Conservation (phyloP, 2,113 vertebrate genomes). For the Theristicus caerulescens region DNA sequence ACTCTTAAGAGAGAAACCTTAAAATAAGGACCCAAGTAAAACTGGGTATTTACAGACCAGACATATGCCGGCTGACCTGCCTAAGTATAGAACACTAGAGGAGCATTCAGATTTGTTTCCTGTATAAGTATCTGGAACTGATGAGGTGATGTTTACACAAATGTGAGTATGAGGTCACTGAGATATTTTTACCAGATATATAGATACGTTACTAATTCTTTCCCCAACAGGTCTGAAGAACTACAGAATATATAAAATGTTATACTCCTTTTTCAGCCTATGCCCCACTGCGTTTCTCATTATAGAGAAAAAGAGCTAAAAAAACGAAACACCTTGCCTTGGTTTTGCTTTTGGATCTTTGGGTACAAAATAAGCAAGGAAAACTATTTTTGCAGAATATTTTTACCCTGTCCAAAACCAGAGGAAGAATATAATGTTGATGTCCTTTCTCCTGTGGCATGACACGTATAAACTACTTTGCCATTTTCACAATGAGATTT, state of each 20-base stretch:
- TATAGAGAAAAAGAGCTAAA: not conserved
- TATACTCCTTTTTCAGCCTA: slow-evolving; percentile 27
- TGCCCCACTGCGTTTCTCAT: not conserved
- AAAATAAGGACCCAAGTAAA: slow-evolving; percentile 78
- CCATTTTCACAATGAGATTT: not conserved
- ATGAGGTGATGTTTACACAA: slow-evolving; percentile 83
- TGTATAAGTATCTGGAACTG: slow-evolving; percentile 78
- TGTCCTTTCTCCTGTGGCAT: not conserved
- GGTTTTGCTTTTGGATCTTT: not conserved
- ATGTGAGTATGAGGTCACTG: slow-evolving; percentile 80
- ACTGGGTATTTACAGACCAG: slow-evolving; percentile 78
- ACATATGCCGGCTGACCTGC: slow-evolving; percentile 75
- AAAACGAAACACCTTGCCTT: not conserved
- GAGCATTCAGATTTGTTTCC: slow-evolving; percentile 80
- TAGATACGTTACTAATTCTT: slow-evolving; percentile 80
- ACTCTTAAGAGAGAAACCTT: slow-evolving; percentile 68
- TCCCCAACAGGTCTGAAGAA: slow-evolving; percentile 72
- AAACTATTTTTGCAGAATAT: not conserved
- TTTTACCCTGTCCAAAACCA: not conserved
- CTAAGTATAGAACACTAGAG: slow-evolving; percentile 82
- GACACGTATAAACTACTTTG: not conserved
- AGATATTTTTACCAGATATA: slow-evolving; percentile 81
- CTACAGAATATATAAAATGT: slow-evolving; percentile 34
- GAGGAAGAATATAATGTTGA: not conserved
- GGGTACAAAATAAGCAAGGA: not conserved